A percentile compares a stretch with the other conserved stretches of the same genome.
Evolutionary conservation across 53 echinoderm and acorn worm genomes (phyloP).

Genomic region (Stichopus horrens): DNA sequence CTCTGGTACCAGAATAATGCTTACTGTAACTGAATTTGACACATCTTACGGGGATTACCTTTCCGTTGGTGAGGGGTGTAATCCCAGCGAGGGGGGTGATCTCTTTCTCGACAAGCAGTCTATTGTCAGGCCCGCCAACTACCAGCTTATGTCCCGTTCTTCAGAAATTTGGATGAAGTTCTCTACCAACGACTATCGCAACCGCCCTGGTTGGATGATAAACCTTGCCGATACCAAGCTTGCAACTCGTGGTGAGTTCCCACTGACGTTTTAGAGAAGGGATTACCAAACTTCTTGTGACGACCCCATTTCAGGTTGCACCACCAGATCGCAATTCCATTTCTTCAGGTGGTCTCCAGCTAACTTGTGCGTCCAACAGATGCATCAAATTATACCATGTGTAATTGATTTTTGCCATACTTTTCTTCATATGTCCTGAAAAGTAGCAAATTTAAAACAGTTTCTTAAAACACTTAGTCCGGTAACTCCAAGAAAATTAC

Average conservation of each 20-base stretch:
- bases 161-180: conserved; percentile 74
- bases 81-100: conserved; percentile 28
- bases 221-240: conserved; percentile 57
- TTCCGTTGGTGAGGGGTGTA: conserved; percentile 72
- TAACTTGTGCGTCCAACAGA: no score
- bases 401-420: no score
- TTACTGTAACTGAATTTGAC: conserved; percentile 19
- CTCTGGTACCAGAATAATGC: conserved; percentile 4
- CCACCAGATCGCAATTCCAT: neutral
- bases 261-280: neutral
- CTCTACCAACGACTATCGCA: conserved; percentile 51
- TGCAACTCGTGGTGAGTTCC: neutral
- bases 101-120: conserved; percentile 71
- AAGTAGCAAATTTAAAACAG: no score
- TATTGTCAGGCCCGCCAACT: conserved; percentile 54
- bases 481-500: no score
- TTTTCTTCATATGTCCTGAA: no score
- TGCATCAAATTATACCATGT: no score
- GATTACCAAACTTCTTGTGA: neutral
- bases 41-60: conserved; percentile 49
- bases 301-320: neutral
- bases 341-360: neutral
- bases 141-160: conserved; percentile 64
- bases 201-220: conserved; percentile 70
- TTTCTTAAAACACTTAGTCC: no score